Evolutionary conservation across 2,888 invertebrate species (phyloP), one percentile per base, ranked within the genome.

Genomic region (Chrysomela aeneicollis): DNA sequence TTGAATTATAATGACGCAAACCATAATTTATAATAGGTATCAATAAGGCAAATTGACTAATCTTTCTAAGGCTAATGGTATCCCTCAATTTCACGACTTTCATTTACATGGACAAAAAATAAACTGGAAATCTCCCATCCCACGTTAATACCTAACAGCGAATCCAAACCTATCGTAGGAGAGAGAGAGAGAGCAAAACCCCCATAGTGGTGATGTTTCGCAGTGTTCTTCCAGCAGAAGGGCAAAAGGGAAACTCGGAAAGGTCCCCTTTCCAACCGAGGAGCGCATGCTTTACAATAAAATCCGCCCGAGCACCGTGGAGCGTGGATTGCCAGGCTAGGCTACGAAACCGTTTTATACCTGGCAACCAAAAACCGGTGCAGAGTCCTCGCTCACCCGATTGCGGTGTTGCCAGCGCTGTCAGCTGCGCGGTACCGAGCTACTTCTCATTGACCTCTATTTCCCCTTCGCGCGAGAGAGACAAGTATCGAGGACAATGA

Each of bases 381-480:
- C 52, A 32, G 30, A 47, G 8, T 51, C 37, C 32, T 53, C 42
- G 42, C 19, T 15, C 51, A 42, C 35, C 19, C 50, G 26, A 30
- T 50, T 32, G 66, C 67, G 49, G 32, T 64, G 69, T 70, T 70
- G 69, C 69, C 69, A 49, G 12, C 32, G 21, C 18, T 0, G 17
- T 22, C 55, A 64, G 65, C 65, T 70, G 67, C 69, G 67, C 66
- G 64, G 42, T 64, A 63, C 64, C 60, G 60, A 58, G 58, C 42
- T 68, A 69, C 66, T 67, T 67, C 35, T 64, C 64, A 59, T 58
- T 67, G 69, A 69, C 69, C 66, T 69, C 60, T 59, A 54, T 58
- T 61, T 69, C 53, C 62, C 69, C 69, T 69, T 64, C 55, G 30
- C 42, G 26, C 37, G 30, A 60, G 59, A 63, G 61, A 68, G 60